Evolutionary conservation across 2,888 invertebrate genomes (phyloP), one percentile per base, ranked within the genome.

Genomic region (Hirudinaria manillensis): DNA sequence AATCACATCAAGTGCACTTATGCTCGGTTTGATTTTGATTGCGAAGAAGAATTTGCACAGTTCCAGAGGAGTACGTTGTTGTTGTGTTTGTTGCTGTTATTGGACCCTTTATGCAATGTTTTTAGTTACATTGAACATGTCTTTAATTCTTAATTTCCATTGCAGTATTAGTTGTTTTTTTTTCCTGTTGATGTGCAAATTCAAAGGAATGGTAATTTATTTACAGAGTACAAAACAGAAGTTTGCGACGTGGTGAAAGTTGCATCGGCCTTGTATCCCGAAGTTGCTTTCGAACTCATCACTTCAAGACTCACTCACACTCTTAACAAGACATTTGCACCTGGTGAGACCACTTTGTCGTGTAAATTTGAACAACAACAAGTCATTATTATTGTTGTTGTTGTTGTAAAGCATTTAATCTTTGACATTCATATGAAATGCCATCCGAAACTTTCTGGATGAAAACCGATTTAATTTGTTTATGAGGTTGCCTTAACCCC

Each of bases 1-100:
- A 85, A 86, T 78, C 83, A 82, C 27, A 80, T 81, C 29, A 83
- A 84, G 78, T 86, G 86, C 80, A 87, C 89, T 0, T 94, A 91
- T 84, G 90, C 92, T 0, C 89, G 91, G 72, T 86, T 92, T 79
- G 94, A 95, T 84, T 94, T 92, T 85, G 94, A 95, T 84, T 90
- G 91, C 72, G 94, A 95, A 82, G 93, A 94, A 82, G 94, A 95
- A 81, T 95, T 93, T 45, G 45, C 45, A 45, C 3, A 45, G 3
- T 45, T 45, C 13, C 45, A 45, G 45, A 45, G 45, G 45, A 45
- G 45, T 45, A 45, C 16, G 45, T 45, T 45, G 45, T 36, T 36
- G 36, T 36, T 3, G 10, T 36, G 3, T 3, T 10, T 45, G 45
- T 83, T 89, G 89, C 16, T 87, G 89, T n/a, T n/a, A n/a, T n/a